Evolutionary conservation across 2,113 vertebrate genomes (phyloP).

Genomic region (Antidorcas marsupialis): DNA sequence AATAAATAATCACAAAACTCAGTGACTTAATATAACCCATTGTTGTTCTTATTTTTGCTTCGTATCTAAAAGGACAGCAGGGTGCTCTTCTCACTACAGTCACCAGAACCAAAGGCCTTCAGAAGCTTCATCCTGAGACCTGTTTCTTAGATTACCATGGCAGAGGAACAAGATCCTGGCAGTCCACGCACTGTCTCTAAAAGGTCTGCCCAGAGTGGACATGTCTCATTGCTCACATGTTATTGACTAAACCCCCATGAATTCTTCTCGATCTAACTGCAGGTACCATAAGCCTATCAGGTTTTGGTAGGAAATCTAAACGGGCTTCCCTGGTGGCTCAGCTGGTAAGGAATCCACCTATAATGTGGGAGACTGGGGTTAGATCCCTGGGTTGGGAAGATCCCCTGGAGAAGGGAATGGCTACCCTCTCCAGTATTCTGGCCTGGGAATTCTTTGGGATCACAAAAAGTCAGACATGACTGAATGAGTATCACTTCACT

Average conservation of each 20-base stretch:
- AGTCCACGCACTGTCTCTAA: background rate
- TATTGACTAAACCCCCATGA: background rate
- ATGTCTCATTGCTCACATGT: background rate
- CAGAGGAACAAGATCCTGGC: background rate
- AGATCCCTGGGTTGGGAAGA: background rate
- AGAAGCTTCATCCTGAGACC: background rate
- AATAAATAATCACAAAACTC: background rate
- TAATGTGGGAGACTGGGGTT: background rate
- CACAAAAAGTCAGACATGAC: fast-evolving
- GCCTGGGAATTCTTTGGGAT: background rate
- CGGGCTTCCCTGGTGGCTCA: background rate
- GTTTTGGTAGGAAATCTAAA: background rate
- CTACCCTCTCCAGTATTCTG: background rate
- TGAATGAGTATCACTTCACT: background rate
- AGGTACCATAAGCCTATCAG: background rate
- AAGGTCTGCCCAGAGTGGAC: background rate
- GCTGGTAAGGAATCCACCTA: background rate
- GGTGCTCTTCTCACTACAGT: background rate
- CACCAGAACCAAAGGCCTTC: background rate
- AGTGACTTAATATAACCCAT: background rate
- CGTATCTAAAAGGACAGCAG: background rate
- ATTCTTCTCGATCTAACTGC: background rate
- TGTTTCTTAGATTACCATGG: background rate
- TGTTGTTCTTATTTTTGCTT: background rate
- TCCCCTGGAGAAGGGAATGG: background rate